These are phyloP conservation scores for Misgurnus anguillicaudatus DNA, from an alignment of 2,113 vertebrate species.

Conservation along the genomic window DNA sequence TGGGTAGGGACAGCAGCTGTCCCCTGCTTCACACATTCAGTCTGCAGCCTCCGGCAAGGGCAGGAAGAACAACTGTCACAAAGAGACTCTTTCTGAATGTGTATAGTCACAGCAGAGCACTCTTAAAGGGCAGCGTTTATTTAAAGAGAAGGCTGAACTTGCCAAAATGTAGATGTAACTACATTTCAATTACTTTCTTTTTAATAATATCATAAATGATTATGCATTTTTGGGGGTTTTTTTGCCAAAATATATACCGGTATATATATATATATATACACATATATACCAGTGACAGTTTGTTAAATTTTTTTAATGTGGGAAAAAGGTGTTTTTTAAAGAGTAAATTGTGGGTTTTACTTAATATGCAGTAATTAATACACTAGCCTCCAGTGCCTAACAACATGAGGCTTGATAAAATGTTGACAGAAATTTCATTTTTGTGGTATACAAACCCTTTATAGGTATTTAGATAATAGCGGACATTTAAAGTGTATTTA, in stretches of 20 bases:
- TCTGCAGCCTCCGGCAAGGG: slow-evolving; percentile 9
- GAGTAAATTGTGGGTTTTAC: too few species aligned
- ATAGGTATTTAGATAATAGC: neutral
- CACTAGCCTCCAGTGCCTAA: too few species aligned
- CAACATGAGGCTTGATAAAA: too few species aligned
- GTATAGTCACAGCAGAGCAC: slow-evolving; percentile 27
- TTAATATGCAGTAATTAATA: too few species aligned
- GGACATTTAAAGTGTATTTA: too few species aligned
- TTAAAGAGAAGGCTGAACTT: slow-evolving; percentile 33
- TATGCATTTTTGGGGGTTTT: too few species aligned
- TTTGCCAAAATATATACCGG: too few species aligned
- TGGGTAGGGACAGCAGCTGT: slow-evolving; percentile 5
- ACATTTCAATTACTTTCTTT: neutral
- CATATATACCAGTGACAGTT: too few species aligned
- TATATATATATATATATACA: too few species aligned
- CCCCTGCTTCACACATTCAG: slow-evolving; percentile 13
- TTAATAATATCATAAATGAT: neutral
- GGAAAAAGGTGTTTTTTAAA: too few species aligned
- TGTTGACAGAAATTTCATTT: too few species aligned
- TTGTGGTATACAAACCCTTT: neutral
- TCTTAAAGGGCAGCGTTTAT: slow-evolving; percentile 32
- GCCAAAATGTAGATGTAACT: slow-evolving; percentile 19
- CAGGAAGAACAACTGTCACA: slow-evolving; percentile 30
- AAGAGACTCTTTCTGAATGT: neutral
- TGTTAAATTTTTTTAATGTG: too few species aligned